Percentiles rank a stretch among this genome's conserved stretches.
Evolutionary conservation across 2,113 vertebrate genomes (phyloP).

Genomic region (Falco punctatus): DNA sequence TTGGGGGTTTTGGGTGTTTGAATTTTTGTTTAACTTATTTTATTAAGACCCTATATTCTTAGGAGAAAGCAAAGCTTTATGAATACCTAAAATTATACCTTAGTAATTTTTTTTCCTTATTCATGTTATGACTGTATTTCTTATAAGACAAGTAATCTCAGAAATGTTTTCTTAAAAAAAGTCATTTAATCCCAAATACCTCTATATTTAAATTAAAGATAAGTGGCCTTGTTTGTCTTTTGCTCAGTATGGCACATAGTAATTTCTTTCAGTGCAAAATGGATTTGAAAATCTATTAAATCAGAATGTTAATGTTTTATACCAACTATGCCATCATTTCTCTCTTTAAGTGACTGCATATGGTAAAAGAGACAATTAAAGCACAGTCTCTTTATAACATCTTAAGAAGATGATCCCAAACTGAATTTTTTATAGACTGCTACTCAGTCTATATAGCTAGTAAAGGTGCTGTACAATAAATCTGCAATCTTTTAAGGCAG

Average conservation of each 20-base stretch:
- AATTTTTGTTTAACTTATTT: no score
- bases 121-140: background rate
- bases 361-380: background rate
- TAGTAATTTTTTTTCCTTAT: background rate
- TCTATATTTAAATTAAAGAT: background rate
- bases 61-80: background rate
- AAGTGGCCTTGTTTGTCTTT: background rate
- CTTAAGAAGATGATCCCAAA: background rate
- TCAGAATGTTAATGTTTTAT: background rate
- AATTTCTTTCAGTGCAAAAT: background rate
- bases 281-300: background rate
- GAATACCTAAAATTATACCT: background rate
- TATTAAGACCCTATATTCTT: background rate
- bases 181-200: rapidly evolving
- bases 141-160: background rate
- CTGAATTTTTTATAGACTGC: background rate
- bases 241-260: background rate
- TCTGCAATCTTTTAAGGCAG: background rate
- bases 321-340: background rate
- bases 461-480: background rate
- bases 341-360: background rate
- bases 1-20: rapidly evolving
- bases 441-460: background rate
- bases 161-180: background rate
- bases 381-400: background rate